phyloP scores from a whole-genome alignment of 2,797 vertebrate species.

The Arnoldichthys spilopterus region DNA sequence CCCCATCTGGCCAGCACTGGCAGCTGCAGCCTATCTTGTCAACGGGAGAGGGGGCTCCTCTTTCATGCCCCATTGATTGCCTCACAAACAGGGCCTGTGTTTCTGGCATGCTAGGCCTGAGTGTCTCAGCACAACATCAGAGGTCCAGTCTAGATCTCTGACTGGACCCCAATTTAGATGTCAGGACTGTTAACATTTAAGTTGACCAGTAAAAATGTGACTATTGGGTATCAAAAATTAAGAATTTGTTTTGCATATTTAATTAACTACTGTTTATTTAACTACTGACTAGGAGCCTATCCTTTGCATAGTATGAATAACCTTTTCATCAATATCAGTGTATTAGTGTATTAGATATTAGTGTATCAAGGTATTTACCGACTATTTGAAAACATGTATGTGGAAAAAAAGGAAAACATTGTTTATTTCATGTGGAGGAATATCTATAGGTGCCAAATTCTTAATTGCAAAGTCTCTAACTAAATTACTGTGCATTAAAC shows the following conservation, averaged over 20 bases:
- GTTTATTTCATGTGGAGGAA: no score
- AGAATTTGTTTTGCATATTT: neutral
- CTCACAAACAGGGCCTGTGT: slow-evolving; percentile 50
- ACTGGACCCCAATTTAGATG: neutral
- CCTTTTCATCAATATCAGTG: no score
- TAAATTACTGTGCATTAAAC: no score
- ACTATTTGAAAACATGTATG: no score
- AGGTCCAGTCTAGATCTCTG: neutral
- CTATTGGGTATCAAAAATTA: neutral
- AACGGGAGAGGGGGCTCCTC: slow-evolving; percentile 50
- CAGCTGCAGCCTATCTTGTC: slow-evolving; percentile 58
- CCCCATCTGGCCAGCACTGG: slow-evolving; percentile 39
- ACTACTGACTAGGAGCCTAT: no score
- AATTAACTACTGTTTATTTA: no score
- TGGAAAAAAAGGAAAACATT: no score
- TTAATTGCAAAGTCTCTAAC: no score
- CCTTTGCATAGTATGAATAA: no score
- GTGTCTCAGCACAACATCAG: neutral
- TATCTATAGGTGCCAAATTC: no score
- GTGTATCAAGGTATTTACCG: no score
- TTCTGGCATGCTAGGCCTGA: slow-evolving; percentile 40
- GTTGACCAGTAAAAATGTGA: neutral
- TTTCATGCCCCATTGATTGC: slow-evolving; percentile 61
- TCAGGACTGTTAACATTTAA: neutral
- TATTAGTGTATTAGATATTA: no score